Base-by-base conservation (phyloP, 1,140 invertebrate genomes). In the Musca domestica region DNA sequence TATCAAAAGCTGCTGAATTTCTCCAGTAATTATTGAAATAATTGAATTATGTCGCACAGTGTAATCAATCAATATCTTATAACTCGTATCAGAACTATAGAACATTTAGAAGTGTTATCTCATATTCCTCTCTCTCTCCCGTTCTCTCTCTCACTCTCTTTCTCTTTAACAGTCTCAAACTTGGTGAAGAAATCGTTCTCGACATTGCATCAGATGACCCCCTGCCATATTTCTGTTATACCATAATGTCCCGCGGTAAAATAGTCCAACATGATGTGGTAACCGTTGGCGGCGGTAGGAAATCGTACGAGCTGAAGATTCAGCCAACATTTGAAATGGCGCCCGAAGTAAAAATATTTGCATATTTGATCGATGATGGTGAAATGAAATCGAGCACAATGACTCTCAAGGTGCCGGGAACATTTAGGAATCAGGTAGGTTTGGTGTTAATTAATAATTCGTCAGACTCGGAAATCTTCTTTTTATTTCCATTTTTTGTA, bases 191-290 rank as follows among this genome's bases (percentile, higher is more conserved):
- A 68, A 85, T 95, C 17, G 87, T 90, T 68, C 87, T 96, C n/a
- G 85, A 89, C 67, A 86, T 97, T 1, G 91, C 92, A 73, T 91
- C 92, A 2, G 96, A 94, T 0, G 87, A 89, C 68, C 88, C 88
- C 0, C 82, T 97, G 74, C 87, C 87, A 67, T 88, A 92, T 70
- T 84, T 94, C 19, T 89, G 86, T 70, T 95, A 94, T 75, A 87
- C 95, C 74, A 87, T 98, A 25, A 85, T 98, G 69, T 93, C 93
- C 20, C 86, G 95, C 46, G 95, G 95, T 3, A 90, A 95, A 77
- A 89, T 98, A 14, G 82, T 95, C 1, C 76, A 88, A 15, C 88
- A 89, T 5, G 87, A 89, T 15, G 81, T 93, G 1, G 84, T 86
- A 74, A n/a, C 17, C 19, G 15, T 3, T 19, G 49, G 22, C 22